Evolutionary conservation across 2,113 vertebrate genomes (phyloP), one percentile per base, ranked within the genome.

Genomic region (Ciconia stormi): DNA sequence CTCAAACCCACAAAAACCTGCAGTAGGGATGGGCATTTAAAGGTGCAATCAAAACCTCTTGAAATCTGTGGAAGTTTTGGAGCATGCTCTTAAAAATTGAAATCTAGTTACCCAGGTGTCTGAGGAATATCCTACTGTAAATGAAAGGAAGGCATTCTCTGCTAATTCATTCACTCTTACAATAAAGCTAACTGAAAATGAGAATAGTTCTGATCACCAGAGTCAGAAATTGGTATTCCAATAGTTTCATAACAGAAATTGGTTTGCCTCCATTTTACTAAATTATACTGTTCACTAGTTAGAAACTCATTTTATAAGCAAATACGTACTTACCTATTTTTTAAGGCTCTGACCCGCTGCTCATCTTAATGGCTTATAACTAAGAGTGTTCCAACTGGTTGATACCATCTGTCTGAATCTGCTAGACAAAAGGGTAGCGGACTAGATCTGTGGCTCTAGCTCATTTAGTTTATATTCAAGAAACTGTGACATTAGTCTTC

Each of bases 211-310:
- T 82, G 58, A 91, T 96, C 87, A 93, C 42, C 74, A 82, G 85
- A 96, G 76, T 93, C 93, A 86, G 27, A 97, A 97, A 97, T 94
- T 97, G 69, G 65, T 96, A 96, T 93, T 91, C 91, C 73, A 94
- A 63, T 29, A 70, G 80, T 93, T 96, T 96, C 76, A 78, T 89
- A 91, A 78, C 70, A 86, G 80, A 97, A 96, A 95, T 76, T 59
- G 59, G 63, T 97, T 93, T 77, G 78, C 58, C 73, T 94, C 73
- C 46, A 42, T 96, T 95, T 95, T 95, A 96, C 95, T 97, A 87
- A 96, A 95, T 92, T 88, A 94, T 85, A 65, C 53, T 82, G 73
- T 82, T 93, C 74, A 95, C 42, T 87, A 97, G 97, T 89, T 95
- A 85, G 95, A 82, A 95, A 76, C 23, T 86, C 87, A 89, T 87